Base-by-base conservation (phyloP, 2,797 vertebrate species). In the Hemibagrus guttatus region DNA sequence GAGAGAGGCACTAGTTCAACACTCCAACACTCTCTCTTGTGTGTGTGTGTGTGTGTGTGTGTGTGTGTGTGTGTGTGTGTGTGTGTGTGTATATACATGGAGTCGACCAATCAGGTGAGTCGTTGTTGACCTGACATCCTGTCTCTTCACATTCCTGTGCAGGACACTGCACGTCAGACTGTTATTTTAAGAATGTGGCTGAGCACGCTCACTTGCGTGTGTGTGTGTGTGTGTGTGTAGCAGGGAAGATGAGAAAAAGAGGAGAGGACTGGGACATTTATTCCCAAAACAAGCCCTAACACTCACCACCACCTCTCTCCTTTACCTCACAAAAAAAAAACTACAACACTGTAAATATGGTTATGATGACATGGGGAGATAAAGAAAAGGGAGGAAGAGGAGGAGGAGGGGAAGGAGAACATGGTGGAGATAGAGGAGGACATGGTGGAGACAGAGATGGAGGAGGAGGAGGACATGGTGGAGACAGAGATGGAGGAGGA, bases 121-220 rank as follows among this genome's bases (percentile, higher is more conserved):
- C 39, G 78, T 54, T 76, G 52, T 56, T 76, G 52, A 52, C 21
- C 78, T 80, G 58, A 61, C 58, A 13, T 80, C 78, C 78, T 63
- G 78, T 80, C 56, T 80, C 58, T 80, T 80, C 58, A 46, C 78
- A 80, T 80, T 80, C 78, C 78, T 42, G 58, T 80, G 78, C 78
- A 80, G 78, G 78, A 80, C 35, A 80, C 56, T 80, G 78, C 78
- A 63, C 56, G 78, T 80, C 78, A 80, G 78, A 80, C 21, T 63
- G 78, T 26, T 80, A 80, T 80, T 80, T 80, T 80, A 80, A 80
- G 78, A 80, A 80, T 80, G 78, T 63, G 58, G 58, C 56, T 80
- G 58, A 80, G 63, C 78, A 4, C 39, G 78, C 78, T 80, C 35
- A 0, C 8, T 35, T 61, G 78, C 3, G 78, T 16, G 52, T 31